Base-by-base conservation (phyloP, 2,888 invertebrate species). In the Agonopterix arenella region DNA sequence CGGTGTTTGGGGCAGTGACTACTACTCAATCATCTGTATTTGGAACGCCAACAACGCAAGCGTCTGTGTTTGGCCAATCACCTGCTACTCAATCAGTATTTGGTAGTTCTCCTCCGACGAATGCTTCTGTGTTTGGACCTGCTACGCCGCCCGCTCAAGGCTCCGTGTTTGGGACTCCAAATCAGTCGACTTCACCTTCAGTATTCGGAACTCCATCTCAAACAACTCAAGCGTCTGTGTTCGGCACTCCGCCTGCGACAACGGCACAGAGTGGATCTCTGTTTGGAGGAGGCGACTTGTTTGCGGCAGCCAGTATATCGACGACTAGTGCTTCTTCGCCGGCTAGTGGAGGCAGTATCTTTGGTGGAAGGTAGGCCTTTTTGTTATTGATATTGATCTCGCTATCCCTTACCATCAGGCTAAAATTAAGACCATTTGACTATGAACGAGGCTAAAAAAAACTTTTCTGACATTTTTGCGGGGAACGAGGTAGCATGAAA, bases 261-360 rank as follows among this genome's bases (percentile, higher is more conserved):
- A 75, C 76, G 3, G 54, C 75, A 0, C 73, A 74, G 48, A 66
- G 73, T 45, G 67, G 75, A 1, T 86, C 86, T 2, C 56, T 83
- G 37, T 80, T 84, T 57, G 78, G 82, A 41, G 71, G 75, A 10
- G 69, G 66, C 36, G 79, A 82, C 57, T 54, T 68, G 56, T 90
- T 90, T 59, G 84, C 85, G 1, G 68, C 83, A 0, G 84, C 85
- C 10, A 86, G 77, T 58, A 89, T 90, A 60, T 86, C 89, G 0
- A 82, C 88, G 0, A 84, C 84, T 0, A 82, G 65, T 45, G 77
- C 84, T 0, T 64, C 80, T 0, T 63, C 79, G 4, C 74, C 65
- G 18, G 59, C 63, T 1, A 75, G 67, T 42, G 74, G 76, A 5
- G 83, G 83, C 45, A 85, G 68, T 59, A 79, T 85, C 55, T 88